phyloP scores from a whole-genome alignment of 2,113 vertebrate species.

The Chloropsis hardwickii region DNA sequence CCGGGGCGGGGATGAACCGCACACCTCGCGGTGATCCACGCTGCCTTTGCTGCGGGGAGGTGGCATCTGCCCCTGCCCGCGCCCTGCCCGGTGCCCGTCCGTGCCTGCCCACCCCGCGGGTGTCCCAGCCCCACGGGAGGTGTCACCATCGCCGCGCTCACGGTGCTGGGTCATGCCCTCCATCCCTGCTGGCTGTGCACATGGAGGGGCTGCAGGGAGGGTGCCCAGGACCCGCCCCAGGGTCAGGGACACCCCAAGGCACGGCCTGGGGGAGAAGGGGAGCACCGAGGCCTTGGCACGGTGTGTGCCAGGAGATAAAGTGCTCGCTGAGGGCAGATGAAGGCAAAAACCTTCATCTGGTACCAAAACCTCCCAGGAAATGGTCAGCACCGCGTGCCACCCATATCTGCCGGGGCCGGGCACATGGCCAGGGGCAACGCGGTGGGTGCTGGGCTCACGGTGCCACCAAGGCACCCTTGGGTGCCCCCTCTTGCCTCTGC shows the following conservation, averaged over 20 bases:
- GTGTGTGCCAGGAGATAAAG: background rate
- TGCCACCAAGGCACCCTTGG: no score
- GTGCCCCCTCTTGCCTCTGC: background rate
- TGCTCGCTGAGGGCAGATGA: background rate
- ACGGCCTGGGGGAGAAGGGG: background rate
- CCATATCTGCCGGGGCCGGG: fast-evolving
- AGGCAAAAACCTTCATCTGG: background rate
- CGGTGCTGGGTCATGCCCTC: fast-evolving
- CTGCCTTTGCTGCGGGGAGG: background rate
- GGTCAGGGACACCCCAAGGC: background rate
- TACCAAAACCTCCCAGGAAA: background rate
- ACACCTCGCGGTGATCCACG: fast-evolving
- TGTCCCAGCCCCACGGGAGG: fast-evolving
- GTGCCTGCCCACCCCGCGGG: background rate
- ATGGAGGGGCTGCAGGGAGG: fast-evolving
- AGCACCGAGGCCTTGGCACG: fast-evolving
- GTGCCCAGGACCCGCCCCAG: background rate
- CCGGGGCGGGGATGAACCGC: background rate
- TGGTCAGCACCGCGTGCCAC: background rate
- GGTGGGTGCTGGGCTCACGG: fast-evolving
- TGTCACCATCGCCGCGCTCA: fast-evolving
- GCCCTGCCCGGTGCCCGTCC: fast-evolving
- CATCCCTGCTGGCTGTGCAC: background rate
- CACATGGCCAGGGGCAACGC: fast-evolving
- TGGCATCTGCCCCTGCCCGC: background rate